phyloP scores from a whole-genome alignment of 2,113 vertebrate genomes.

The Paraplagusia blochii region DNA sequence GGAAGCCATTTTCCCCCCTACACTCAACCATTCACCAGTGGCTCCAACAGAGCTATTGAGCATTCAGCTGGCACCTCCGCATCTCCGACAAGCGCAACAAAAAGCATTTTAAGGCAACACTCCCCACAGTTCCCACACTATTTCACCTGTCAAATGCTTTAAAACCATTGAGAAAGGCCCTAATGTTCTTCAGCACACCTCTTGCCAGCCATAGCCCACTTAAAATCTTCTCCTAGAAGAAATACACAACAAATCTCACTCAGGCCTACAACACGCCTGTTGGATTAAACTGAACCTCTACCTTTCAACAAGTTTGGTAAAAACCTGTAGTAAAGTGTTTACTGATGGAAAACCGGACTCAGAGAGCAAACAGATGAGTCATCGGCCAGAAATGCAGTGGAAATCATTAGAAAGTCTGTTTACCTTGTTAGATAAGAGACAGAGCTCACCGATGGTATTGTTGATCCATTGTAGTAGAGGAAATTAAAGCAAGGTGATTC shows the following conservation, averaged over 20 bases:
- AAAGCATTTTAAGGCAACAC: constrained; percentile 67
- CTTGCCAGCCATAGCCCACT: constrained; percentile 68
- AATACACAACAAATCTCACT: constrained; percentile 50
- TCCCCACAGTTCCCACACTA: constrained; percentile 80
- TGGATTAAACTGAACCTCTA: constrained; percentile 41
- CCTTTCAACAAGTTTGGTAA: constrained; percentile 34
- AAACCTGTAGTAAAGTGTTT: constrained; percentile 36
- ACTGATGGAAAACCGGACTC: constrained; percentile 32
- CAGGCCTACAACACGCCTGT: constrained; percentile 29
- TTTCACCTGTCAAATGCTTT: constrained; percentile 80
- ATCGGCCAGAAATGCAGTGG: constrained; percentile 43
- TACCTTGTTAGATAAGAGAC: constrained; percentile 43
- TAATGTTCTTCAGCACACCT: constrained; percentile 66
- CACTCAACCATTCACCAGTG: constrained; percentile 63
- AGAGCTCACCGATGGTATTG: constrained; percentile 24
- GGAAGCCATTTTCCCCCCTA: constrained; percentile 56
- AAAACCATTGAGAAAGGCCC: constrained; percentile 57
- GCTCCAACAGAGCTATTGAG: constrained; percentile 75
- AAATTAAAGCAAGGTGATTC: constrained; percentile 42
- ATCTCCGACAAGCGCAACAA: constrained; percentile 69
- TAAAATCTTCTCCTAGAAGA: constrained; percentile 59
- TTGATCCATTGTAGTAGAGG: constrained; percentile 14
- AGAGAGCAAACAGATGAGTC: constrained; percentile 51
- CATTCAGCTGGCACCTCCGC: constrained; percentile 71
- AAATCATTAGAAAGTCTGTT: constrained; percentile 60